Conservation (phyloP, 2,113 vertebrate species). For the Actenoides lindsayi region DNA sequence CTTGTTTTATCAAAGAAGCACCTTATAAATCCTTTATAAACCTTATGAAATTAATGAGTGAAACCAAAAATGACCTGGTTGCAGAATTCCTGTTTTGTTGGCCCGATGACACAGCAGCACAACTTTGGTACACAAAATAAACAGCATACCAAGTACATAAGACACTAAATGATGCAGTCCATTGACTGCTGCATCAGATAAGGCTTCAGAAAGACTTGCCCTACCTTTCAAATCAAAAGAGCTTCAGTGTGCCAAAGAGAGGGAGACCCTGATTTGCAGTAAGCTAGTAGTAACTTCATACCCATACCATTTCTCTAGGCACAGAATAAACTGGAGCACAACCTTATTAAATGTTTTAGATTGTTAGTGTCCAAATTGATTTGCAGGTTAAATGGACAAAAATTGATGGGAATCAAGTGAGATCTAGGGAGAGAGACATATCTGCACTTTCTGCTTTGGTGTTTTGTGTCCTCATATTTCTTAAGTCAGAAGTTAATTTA, state of each 20-base stretch:
- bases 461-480: not conserved
- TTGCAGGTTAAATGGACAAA: not conserved
- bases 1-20: not conserved
- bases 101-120: not conserved
- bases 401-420: not conserved
- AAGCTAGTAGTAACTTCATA: not conserved
- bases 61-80: not conserved
- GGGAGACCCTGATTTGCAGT: not conserved
- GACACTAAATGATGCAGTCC: not conserved
- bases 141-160: not conserved
- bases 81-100: not conserved
- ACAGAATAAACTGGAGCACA: not conserved
- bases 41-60: not conserved
- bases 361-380: not conserved
- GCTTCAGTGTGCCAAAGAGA: rapidly evolving
- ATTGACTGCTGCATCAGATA: not conserved
- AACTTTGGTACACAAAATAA: not conserved
- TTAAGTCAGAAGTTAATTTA: not conserved
- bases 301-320: not conserved
- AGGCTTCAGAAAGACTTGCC: not conserved
- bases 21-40: not conserved
- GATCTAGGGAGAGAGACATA: not conserved
- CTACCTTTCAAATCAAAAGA: not conserved
- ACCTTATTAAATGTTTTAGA: not conserved
- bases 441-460: not conserved